Evolutionary conservation across 2,888 invertebrate genomes (phyloP).

Genomic region (Leptinotarsa peninsularis): DNA sequence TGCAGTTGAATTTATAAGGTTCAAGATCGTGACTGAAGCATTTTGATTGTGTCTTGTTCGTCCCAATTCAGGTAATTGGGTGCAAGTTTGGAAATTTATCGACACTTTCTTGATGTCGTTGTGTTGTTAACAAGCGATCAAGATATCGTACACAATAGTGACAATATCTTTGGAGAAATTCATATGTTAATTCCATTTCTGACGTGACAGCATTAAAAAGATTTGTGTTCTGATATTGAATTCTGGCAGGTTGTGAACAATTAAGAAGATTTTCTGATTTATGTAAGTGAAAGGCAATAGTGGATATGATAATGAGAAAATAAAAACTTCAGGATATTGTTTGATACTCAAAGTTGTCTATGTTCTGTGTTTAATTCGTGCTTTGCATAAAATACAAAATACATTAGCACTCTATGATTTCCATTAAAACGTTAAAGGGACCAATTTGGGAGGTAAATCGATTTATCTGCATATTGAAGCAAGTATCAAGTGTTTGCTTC

Average conservation of each 20-base stretch:
- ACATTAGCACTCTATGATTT: too few relatives aligned
- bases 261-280: not conserved
- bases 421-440: too few relatives aligned
- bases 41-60: slow-evolving; percentile 31
- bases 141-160: slow-evolving; percentile 18
- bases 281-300: not conserved
- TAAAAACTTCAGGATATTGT: too few relatives aligned
- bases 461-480: too few relatives aligned
- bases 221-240: not conserved
- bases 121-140: slow-evolving; percentile 23
- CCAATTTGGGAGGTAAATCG: too few relatives aligned
- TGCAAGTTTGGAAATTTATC: slow-evolving; percentile 24
- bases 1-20: slow-evolving; percentile 44
- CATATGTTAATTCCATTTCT: slow-evolving; percentile 20
- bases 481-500: too few relatives aligned
- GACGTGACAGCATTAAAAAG: not conserved
- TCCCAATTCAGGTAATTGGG: slow-evolving; percentile 45
- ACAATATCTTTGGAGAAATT: slow-evolving; percentile 19
- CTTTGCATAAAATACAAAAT: too few relatives aligned
- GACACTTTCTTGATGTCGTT: slow-evolving; percentile 31
- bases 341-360: too few relatives aligned
- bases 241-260: slow-evolving; percentile 4
- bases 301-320: too few relatives aligned
- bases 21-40: slow-evolving; percentile 46
- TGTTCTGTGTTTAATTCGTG: too few relatives aligned